phyloP scores from a whole-genome alignment of 1,140 invertebrate genomes.

The Megalopta genalis region DNA sequence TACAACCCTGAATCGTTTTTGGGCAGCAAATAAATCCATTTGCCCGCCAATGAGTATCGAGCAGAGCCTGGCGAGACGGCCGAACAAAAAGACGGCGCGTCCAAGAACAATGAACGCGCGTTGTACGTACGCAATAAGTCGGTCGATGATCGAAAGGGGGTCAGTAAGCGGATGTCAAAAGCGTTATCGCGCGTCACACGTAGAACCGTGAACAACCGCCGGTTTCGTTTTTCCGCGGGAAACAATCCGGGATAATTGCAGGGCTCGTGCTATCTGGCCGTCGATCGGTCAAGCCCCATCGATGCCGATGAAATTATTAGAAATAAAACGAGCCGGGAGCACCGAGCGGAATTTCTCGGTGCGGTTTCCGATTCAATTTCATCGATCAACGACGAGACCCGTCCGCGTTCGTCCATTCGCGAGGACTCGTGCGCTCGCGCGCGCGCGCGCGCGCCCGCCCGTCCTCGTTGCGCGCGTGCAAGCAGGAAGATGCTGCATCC shows the following conservation, averaged over 20 bases:
- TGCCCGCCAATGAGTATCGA: too few species aligned
- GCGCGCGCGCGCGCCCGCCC: too few species aligned
- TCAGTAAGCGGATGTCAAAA: slow-evolving; percentile 3
- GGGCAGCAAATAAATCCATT: too few species aligned
- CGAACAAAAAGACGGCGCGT: neutral
- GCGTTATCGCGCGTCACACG: neutral
- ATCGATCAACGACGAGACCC: neutral
- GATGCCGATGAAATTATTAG: slow-evolving; percentile 7
- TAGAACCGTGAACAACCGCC: neutral
- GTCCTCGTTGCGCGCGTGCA: slow-evolving; percentile 27
- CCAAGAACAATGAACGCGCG: neutral
- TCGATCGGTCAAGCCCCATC: slow-evolving; percentile 24
- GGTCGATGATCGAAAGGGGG: neutral
- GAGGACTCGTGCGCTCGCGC: too few species aligned
- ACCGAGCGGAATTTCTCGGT: slow-evolving; percentile 10
- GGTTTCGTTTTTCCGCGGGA: slow-evolving; percentile 1
- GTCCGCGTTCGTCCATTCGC: too few species aligned
- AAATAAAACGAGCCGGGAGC: slow-evolving; percentile 11
- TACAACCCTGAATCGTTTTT: too few species aligned
- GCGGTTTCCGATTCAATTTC: slow-evolving; percentile 33
- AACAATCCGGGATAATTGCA: slow-evolving; percentile 22
- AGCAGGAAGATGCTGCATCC: slow-evolving; percentile 55
- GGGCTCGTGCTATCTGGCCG: neutral
- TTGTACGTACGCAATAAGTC: neutral
- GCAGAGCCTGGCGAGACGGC: too few species aligned